Evolutionary conservation across 2,113 vertebrate species (phyloP), one percentile per base, ranked within the genome.

Genomic region (Lepisosteus osseus): DNA sequence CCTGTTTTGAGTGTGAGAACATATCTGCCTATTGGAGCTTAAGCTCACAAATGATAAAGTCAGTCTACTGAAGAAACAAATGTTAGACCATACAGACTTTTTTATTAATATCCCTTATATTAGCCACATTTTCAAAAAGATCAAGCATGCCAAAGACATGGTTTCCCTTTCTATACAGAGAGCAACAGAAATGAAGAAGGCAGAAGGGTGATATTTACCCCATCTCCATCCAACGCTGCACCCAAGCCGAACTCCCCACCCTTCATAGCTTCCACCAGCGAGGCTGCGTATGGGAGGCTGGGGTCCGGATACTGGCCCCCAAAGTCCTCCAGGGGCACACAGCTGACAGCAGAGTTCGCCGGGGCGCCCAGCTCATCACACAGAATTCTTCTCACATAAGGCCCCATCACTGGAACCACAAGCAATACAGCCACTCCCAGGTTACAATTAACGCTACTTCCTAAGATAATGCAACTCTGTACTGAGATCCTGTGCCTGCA

Each of bases 191-290:
- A 41, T 43, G 7, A 68, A 54, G 3, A 1, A 8, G 7, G 41
- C 7, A 47, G 14, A 14, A 57, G 45, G 15, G 14, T 45, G 79
- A 78, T 71, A 83, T 90, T 91, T 89, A 99, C 97, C 87, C 97
- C 97, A 17, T 99, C 97, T 45, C 95, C 97, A 89, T 99, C 97
- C 85, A 99, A 98, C 0, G 97, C 97, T 55, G 96, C 97, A 80
- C 97, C 97, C 86, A 99, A 96, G 68, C 97, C 96, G 83, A 96
- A 96, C 61, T 98, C 97, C 0, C 97, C 96, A 76, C 95, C 95
- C 85, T 95, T 98, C 97, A 99, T 99, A 71, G 95, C 93, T 68
- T 99, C 96, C 68, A 97, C 86, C 82, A 99, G 92, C 3, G 94
- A 88, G 11, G 93, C 91, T 74, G 97, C 96, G 0, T 97, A 97